These are phyloP conservation scores for Phragmatobia fuliginosa DNA, from an alignment of 2,888 invertebrate species.

Conservation along the genomic window DNA sequence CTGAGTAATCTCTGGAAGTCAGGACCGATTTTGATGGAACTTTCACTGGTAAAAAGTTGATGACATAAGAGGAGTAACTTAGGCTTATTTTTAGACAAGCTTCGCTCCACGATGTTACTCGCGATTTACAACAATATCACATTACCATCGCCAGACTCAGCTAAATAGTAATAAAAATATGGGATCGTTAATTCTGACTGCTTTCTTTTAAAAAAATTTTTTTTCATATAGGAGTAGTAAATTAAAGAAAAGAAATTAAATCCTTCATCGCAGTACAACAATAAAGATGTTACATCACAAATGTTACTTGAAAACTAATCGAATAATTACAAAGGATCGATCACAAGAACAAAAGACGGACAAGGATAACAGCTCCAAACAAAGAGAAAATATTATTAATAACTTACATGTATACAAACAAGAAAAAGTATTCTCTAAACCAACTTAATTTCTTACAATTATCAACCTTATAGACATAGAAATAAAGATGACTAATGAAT, in stretches of 20 bases:
- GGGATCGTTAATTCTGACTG: background rate
- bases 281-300: constrained; percentile 38
- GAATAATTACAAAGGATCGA: constrained; percentile 50
- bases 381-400: constrained; percentile 70
- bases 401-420: constrained; percentile 53
- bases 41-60: too few relatives aligned
- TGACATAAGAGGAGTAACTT: too few relatives aligned
- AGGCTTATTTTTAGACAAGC: too few relatives aligned
- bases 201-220: background rate
- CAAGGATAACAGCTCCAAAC: constrained; percentile 55
- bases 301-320: constrained; percentile 46
- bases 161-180: too few relatives aligned
- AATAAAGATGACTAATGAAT: constrained; percentile 23
- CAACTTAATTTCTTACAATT: constrained; percentile 5
- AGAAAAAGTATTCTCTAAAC: constrained; percentile 17
- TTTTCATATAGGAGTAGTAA: background rate
- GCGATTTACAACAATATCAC: too few relatives aligned
- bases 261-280: constrained; percentile 25
- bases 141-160: too few relatives aligned
- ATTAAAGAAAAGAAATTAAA: background rate
- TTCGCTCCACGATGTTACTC: too few relatives aligned
- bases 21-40: too few relatives aligned
- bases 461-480: constrained; percentile 22
- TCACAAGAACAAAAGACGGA: constrained; percentile 49
- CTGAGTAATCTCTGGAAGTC: too few relatives aligned